These are phyloP conservation scores for Propithecus deckenii DNA, from an alignment of 2,797 vertebrate genomes.

Conservation along the genomic window DNA sequence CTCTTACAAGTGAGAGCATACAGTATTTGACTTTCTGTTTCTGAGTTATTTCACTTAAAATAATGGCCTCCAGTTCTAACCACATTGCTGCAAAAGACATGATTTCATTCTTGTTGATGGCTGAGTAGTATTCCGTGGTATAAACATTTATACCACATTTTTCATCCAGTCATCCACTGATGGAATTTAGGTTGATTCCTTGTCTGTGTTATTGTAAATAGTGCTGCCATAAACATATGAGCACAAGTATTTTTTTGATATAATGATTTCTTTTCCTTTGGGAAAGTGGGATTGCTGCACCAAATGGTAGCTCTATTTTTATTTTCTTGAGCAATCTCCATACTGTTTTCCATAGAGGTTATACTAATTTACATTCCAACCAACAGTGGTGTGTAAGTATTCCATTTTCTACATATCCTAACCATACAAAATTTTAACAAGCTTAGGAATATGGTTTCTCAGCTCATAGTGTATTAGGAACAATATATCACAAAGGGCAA, in stretches of 20 bases:
- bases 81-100: not conserved
- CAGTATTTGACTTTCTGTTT: not conserved
- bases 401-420: not conserved
- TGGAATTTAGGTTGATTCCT: not conserved
- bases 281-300: not conserved
- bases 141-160: not conserved
- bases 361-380: not conserved
- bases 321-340: not conserved
- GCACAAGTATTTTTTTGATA: not conserved
- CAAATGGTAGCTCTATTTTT: not conserved
- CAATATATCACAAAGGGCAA: not conserved
- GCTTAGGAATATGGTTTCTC: not conserved
- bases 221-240: not conserved
- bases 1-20: not conserved
- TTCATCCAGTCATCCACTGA: not conserved
- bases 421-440: slow-evolving; percentile 10
- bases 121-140: not conserved
- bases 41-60: not conserved
- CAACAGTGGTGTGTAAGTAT: not conserved
- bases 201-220: not conserved
- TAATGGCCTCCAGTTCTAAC: not conserved
- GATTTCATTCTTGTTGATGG: not conserved
- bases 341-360: not conserved
- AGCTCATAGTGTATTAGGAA: not conserved
- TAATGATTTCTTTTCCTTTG: not conserved